Conservation (phyloP, 2,797 vertebrate genomes). For the Crenichthys baileyi region DNA sequence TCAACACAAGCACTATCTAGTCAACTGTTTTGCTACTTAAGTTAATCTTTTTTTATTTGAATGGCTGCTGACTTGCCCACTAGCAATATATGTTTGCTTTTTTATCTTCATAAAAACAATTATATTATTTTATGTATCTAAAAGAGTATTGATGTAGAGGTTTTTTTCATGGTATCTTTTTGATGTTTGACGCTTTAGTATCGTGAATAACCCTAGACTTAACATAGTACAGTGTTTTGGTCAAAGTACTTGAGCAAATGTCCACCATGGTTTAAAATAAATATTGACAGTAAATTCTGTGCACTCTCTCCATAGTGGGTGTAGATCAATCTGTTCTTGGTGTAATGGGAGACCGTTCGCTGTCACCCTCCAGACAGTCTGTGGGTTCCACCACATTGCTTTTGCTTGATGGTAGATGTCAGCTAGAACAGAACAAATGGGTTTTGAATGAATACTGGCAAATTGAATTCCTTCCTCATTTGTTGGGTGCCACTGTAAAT, state of each 20-base stretch:
- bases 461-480: conserved; percentile 79
- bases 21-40: no score
- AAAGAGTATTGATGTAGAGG: no score
- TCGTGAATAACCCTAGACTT: background rate
- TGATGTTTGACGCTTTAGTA: background rate
- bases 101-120: no score
- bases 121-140: no score
- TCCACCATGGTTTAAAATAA: conserved; percentile 30
- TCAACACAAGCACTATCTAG: no score
- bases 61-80: no score
- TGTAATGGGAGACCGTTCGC: conserved; percentile 57
- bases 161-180: background rate
- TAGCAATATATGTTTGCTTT: no score
- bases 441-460: conserved; percentile 78
- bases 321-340: conserved; percentile 62
- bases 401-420: conserved; percentile 77
- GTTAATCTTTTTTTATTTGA: no score
- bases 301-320: conserved; percentile 14
- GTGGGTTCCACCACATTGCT: conserved; percentile 71
- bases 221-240: conserved; percentile 1
- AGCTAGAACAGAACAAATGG: conserved; percentile 67
- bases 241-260: conserved; percentile 34
- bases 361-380: conserved; percentile 66
- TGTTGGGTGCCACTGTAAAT: conserved; percentile 68
- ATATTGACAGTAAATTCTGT: conserved; percentile 46